Base-by-base conservation (phyloP, 2,113 vertebrate species). In the Oceanites oceanicus region DNA sequence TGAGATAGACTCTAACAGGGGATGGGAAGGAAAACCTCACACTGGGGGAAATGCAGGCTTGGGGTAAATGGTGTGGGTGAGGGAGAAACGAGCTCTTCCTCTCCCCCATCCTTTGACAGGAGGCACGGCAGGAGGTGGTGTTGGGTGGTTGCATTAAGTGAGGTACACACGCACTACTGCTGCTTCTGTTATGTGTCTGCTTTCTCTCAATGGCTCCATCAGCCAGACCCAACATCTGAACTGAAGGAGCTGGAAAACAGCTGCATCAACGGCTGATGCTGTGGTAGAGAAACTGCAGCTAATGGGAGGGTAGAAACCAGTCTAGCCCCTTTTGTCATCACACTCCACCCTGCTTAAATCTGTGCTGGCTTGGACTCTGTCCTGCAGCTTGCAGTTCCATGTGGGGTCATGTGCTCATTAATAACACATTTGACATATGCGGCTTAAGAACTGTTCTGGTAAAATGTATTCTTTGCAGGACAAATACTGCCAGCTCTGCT, bases 141-240 rank as follows among this genome's bases (percentile, higher is more conserved):
- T 26, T 55, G 13, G 20, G 19, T 50, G 52, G 15, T 45, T 53
- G 21, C 20, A 13, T 45, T 79, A 52, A 22, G 10, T 2, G 10
- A 76, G 6, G 26, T 50, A 30, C 7, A 25, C 11, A 5, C 0
- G 5, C 16, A 36, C 12, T 10, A 8, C 5, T 0, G 1, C 58
- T 38, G 15, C 26, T 79, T 36, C 67, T 53, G 4, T 62, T 68
- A 7, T 4, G 0, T 19, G 22, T 29, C 38, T 55, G 16, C 47
- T 93, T 76, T 59, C 22, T 65, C n/a, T 40, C 7, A 19, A n/a
- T 59, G n/a, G 2, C 2, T 88, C 22, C 30, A 7, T 52, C 49
- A 78, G 21, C 18, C 42, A 56, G 38, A 49, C 5, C 11, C 5
- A 7, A 40, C 10, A 27, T 8, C 8, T 16, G 27, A 68, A 27